A percentile compares a stretch with the other conserved stretches of the same genome.
phyloP scores from a whole-genome alignment of 2,797 vertebrate species.

The Crypturellus tataupa region DNA sequence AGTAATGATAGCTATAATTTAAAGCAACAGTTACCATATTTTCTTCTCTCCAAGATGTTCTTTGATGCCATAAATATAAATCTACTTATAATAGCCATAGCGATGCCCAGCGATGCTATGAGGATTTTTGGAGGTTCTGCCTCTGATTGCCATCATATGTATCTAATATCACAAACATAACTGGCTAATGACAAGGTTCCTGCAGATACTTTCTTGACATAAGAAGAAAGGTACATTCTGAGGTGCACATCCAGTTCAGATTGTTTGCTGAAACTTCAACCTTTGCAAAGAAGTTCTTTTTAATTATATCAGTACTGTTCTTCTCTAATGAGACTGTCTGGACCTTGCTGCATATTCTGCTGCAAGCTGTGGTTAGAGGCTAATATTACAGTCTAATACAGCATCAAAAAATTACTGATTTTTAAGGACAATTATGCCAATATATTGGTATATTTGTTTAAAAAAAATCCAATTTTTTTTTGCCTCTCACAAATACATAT shows the following conservation, averaged over 20 bases:
- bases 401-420: background rate
- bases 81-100: conserved; percentile 82
- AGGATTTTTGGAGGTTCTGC: conserved; percentile 75
- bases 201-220: conserved; percentile 68
- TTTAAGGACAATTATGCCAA: background rate
- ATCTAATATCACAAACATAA: conserved; percentile 77
- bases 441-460: background rate
- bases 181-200: conserved; percentile 71
- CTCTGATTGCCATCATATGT: conserved; percentile 84
- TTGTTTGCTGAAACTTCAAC: conserved; percentile 46
- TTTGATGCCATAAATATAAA: conserved; percentile 84
- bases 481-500: background rate
- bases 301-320: conserved; percentile 65
- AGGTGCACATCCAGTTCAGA: conserved; percentile 42
- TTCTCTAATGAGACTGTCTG: background rate
- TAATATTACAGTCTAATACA: background rate
- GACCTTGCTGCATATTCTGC: background rate
- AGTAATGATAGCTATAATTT: conserved; percentile 88
- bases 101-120: conserved; percentile 70
- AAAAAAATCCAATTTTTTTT: background rate
- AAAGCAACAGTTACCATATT: conserved; percentile 88
- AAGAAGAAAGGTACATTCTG: conserved; percentile 68
- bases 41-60: conserved; percentile 80
- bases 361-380: background rate
- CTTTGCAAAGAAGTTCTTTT: conserved; percentile 54